Percentiles rank a stretch among this genome's conserved stretches.
phyloP scores from a whole-genome alignment of 2,797 vertebrate genomes.

The Brachymystax lenok region DNA sequence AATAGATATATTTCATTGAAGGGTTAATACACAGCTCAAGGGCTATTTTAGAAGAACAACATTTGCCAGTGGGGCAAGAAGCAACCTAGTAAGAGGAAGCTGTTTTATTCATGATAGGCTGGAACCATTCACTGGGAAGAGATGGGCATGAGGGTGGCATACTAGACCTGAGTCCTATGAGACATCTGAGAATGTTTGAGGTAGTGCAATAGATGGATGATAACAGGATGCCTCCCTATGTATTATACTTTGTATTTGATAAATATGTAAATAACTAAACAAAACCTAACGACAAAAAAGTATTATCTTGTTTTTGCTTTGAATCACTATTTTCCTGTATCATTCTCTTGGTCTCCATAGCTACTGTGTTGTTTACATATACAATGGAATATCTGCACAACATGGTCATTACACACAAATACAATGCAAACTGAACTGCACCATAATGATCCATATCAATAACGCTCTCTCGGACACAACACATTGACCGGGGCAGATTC shows the following conservation, averaged over 20 bases:
- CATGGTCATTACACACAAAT: not conserved
- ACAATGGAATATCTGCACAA: not conserved
- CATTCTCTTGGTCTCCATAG: no score
- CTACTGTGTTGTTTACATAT: no score
- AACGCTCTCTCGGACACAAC: conserved; percentile 8
- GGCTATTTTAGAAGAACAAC: not conserved
- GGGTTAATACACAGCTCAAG: not conserved
- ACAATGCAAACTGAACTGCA: not conserved
- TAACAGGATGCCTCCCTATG: conserved; percentile 56
- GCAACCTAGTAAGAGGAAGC: not conserved
- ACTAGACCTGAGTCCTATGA: not conserved
- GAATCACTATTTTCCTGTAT: conserved; percentile 33
- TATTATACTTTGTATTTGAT: conserved; percentile 88
- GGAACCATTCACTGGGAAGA: conserved; percentile 9
- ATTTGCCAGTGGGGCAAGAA: not conserved
- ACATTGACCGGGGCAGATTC: conserved; percentile 31
- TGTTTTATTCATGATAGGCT: not conserved
- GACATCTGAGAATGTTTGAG: conserved; percentile 23
- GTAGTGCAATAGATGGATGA: not conserved
- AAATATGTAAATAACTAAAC: conserved; percentile 83
- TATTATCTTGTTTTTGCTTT: conserved; percentile 70
- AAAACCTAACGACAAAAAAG: conserved; percentile 56
- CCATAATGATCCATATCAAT: not conserved
- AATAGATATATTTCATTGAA: not conserved
- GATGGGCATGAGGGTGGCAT: not conserved